phyloP scores from a whole-genome alignment of 2,888 invertebrate species.

The Proisotoma minuta region DNA sequence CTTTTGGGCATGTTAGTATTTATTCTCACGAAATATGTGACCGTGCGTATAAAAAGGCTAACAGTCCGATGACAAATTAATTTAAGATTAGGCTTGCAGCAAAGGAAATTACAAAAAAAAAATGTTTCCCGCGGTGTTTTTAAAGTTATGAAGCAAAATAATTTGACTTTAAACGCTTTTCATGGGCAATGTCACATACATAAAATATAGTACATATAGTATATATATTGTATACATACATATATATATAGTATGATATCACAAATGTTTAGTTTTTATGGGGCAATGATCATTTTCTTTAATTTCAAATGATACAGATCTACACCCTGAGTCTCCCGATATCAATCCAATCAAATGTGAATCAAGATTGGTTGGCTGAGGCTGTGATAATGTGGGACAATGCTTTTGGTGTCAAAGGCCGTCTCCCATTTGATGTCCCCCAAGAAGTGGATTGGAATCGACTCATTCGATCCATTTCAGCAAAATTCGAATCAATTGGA shows the following conservation, averaged over 20 bases:
- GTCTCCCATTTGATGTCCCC: background rate
- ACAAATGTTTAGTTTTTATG: background rate
- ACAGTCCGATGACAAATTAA: too few species aligned
- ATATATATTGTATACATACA: background rate
- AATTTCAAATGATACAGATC: too few species aligned
- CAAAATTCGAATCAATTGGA: background rate
- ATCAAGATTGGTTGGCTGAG: background rate
- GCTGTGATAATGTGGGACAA: slow-evolving; percentile 1
- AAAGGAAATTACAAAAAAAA: too few species aligned
- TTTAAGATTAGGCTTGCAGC: too few species aligned
- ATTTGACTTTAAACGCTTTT: background rate
- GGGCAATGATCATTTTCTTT: too few species aligned
- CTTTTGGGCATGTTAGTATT: too few species aligned
- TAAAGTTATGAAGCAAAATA: background rate
- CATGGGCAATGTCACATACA: background rate
- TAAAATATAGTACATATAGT: background rate
- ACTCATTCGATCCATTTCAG: background rate
- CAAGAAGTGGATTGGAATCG: background rate
- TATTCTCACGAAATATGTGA: too few species aligned
- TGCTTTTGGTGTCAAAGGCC: background rate
- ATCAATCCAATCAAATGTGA: background rate
- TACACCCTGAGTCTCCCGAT: background rate
- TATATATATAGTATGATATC: background rate
- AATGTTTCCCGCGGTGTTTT: background rate
- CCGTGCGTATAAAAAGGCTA: too few species aligned